Evolutionary conservation across 2,797 vertebrate species (phyloP), one percentile per base, ranked within the genome.

Genomic region (Nyctalus aviator): DNA sequence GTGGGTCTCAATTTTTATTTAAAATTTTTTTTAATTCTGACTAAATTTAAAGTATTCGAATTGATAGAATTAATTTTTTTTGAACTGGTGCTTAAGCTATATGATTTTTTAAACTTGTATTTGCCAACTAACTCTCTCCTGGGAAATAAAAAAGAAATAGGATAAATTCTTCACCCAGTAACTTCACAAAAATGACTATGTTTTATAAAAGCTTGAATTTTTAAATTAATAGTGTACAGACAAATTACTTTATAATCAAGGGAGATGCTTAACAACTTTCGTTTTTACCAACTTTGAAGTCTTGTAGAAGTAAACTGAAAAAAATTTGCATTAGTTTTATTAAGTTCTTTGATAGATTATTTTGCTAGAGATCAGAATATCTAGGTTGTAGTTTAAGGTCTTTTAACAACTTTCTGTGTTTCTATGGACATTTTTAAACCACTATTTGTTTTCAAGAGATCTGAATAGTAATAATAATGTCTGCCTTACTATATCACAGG

Each of bases 91-190:
- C 30, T 92, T 94, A 87, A 87, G 37, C 32, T 64, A 41, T 91
- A 71, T 93, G 77, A 79, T 77, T 81, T 85, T 95, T 94, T 92
- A 69, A 93, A 84, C 50, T 73, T 92, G 44, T 25, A 83, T 92
- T 89, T 96, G 76, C 69, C 44, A 95, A 90, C 94, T 46, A 90
- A 97, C 86, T 92, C 89, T 78, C n/a, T 93, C 48, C 59, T 90
- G 35, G 78, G 71, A 93, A 90, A 94, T 89, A 78, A 93, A 92
- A 72, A 69, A 91, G 32, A 88, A 91, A 46, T 89, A 87, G 64
- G 53, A 37, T 37, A 20, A 78, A 7, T 90, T 91, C 68, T 4
- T 85, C 21, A 32, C 41, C 17, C 30, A 59, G 27, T 27, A 41
- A 37, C 73, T 84, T 90, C 75, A 90, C 14, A 84, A 21, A 83